Evolutionary conservation across 2,797 vertebrate genomes (phyloP).

Genomic region (Diplodus sargus): DNA sequence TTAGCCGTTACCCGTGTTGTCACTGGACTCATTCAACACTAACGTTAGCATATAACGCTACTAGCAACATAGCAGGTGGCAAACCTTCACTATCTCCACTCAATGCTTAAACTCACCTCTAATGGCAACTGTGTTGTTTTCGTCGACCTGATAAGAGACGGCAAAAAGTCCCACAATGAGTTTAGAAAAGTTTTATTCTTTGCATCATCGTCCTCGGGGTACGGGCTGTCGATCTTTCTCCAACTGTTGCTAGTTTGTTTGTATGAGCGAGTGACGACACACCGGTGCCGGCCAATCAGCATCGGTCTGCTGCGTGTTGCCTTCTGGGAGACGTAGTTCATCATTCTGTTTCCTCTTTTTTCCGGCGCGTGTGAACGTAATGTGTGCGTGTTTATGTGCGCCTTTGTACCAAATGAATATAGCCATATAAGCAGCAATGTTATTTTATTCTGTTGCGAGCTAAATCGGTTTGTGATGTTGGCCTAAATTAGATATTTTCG

Average conservation of each 20-base stretch:
- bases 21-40: constrained; percentile 23
- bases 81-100: not conserved
- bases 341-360: accelerated
- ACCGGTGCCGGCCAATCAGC: constrained; percentile 70
- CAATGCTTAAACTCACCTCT: constrained; percentile 6
- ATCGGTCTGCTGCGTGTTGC: not conserved
- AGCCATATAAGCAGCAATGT: not conserved
- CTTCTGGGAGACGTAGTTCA: constrained; percentile 79
- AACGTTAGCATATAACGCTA: constrained; percentile 41
- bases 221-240: not conserved
- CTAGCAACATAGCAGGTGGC: constrained; percentile 33
- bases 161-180: not conserved
- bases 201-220: constrained; percentile 12
- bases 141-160: not conserved
- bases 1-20: constrained; percentile 1
- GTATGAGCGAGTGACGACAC: constrained; percentile 33
- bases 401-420: not conserved
- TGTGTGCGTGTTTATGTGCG: not conserved
- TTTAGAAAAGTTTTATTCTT: constrained; percentile 31
- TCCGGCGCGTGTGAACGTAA: not conserved
- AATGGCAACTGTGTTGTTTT: not conserved
- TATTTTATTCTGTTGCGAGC: not conserved
- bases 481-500: not conserved
- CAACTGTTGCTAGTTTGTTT: constrained; percentile 63
- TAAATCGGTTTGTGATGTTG: not conserved